phyloP scores from a whole-genome alignment of 2,113 vertebrate genomes.

The Heterotis niloticus region DNA sequence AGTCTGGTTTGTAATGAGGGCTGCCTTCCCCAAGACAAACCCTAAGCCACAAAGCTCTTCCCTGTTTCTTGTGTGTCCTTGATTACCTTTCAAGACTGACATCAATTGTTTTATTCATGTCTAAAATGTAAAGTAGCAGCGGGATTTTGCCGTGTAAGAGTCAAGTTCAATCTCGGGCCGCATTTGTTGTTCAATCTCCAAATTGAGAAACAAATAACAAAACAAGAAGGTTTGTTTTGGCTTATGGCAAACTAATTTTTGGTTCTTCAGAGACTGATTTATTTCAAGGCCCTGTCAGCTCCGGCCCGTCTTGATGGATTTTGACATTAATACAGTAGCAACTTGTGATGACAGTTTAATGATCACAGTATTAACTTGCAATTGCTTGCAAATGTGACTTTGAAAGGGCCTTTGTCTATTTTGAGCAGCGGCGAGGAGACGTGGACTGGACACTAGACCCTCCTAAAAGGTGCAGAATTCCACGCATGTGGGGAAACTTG shows the following conservation, averaged over 20 bases:
- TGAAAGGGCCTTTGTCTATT: constrained; percentile 13
- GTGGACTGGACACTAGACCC: neutral
- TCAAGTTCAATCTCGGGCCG: constrained; percentile 15
- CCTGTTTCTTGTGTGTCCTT: constrained; percentile 7
- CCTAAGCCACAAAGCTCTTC: neutral
- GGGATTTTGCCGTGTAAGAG: neutral
- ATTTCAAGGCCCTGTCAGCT: constrained; percentile 20
- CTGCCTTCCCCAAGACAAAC: neutral
- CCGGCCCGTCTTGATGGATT: constrained; percentile 24
- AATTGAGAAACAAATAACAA: constrained; percentile 18
- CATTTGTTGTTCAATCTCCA: constrained; percentile 9
- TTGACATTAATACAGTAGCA: constrained; percentile 30
- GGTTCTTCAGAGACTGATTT: constrained; percentile 23
- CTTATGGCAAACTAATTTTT: constrained; percentile 15
- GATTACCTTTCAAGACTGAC: constrained; percentile 1
- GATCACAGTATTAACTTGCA: constrained; percentile 26
- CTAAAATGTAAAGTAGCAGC: constrained; percentile 8
- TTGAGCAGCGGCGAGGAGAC: neutral
- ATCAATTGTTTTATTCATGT: neutral
- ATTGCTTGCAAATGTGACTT: constrained; percentile 31
- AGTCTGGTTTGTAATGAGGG: neutral
- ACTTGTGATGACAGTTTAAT: constrained; percentile 28
- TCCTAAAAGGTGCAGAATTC: neutral
- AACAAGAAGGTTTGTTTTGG: constrained; percentile 5
- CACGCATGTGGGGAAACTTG: neutral